Conservation (phyloP, 2,113 vertebrate species). For the Caretta caretta region DNA sequence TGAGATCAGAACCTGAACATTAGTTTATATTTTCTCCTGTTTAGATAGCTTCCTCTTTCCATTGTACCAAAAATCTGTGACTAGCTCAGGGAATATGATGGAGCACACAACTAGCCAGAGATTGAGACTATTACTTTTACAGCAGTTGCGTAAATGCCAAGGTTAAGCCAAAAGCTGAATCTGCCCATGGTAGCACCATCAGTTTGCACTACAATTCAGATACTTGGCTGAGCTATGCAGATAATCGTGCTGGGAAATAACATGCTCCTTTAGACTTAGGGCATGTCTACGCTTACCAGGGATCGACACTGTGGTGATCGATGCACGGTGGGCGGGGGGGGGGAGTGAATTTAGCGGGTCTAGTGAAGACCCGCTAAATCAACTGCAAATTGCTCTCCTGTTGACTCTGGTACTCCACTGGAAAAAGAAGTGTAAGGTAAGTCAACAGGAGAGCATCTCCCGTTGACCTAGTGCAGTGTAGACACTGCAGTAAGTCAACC, state of each 20-base stretch:
- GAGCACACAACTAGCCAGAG: background rate
- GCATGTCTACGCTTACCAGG: no score
- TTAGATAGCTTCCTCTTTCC: background rate
- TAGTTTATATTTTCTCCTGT: background rate
- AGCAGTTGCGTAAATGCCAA: background rate
- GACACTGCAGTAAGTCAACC: no score
- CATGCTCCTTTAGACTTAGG: background rate
- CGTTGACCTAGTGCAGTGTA: no score
- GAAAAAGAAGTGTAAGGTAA: no score
- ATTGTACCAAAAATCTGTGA: background rate
- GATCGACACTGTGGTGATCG: no score
- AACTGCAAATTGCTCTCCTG: no score
- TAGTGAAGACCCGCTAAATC: no score
- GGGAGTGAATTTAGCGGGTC: no score
- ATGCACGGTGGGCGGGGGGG: no score
- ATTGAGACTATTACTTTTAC: background rate
- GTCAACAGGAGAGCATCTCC: no score
- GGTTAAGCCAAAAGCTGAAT: background rate
- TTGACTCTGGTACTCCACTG: no score
- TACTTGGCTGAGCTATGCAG: background rate
- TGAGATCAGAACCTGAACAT: conserved; percentile 1
- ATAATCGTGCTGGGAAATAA: background rate
- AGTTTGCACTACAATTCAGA: background rate
- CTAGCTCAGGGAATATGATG: background rate
- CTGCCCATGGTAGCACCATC: background rate